phyloP scores from a whole-genome alignment of 2,888 invertebrate genomes.

The Gnatocerus cornutus region DNA sequence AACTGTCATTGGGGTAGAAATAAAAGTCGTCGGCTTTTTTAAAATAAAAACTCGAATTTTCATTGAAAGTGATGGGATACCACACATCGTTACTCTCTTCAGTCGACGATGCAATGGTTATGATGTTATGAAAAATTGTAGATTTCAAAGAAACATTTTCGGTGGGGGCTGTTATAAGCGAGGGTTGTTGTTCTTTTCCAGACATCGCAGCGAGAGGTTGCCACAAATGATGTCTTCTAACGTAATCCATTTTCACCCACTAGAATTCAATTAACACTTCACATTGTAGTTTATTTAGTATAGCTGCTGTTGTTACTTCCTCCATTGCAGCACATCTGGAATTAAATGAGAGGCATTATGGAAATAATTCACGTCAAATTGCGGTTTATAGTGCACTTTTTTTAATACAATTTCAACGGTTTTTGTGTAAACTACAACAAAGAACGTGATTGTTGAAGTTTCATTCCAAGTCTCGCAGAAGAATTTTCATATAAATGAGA shows the following conservation, averaged over 20 bases:
- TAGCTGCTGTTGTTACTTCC: slow-evolving; percentile 25
- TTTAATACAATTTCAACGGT: no score
- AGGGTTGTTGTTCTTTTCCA: slow-evolving; percentile 56
- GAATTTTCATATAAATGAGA: no score
- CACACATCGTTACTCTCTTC: slow-evolving; percentile 61
- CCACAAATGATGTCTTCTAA: slow-evolving; percentile 61
- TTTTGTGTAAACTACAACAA: not conserved
- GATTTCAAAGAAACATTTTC: slow-evolving; percentile 37
- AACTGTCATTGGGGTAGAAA: slow-evolving; percentile 50
- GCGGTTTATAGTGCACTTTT: not conserved
- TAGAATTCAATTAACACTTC: slow-evolving; percentile 46
- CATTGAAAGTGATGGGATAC: slow-evolving; percentile 62
- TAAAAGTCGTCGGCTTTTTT: slow-evolving; percentile 51
- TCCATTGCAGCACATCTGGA: slow-evolving; percentile 38
- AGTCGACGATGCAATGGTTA: slow-evolving; percentile 42
- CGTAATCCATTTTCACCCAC: slow-evolving; percentile 57
- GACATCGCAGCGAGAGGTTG: slow-evolving; percentile 62
- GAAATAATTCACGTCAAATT: slow-evolving; percentile 6
- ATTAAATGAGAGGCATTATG: slow-evolving; percentile 44
- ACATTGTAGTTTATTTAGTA: slow-evolving; percentile 38
- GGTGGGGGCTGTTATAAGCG: slow-evolving; percentile 48
- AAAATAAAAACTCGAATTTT: slow-evolving; percentile 60
- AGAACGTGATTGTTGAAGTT: no score
- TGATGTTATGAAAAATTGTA: slow-evolving; percentile 48
- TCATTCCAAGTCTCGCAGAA: no score